These are phyloP conservation scores for Bombus pascuorum DNA, from an alignment of 1,140 invertebrate species.

Conservation along the genomic window DNA sequence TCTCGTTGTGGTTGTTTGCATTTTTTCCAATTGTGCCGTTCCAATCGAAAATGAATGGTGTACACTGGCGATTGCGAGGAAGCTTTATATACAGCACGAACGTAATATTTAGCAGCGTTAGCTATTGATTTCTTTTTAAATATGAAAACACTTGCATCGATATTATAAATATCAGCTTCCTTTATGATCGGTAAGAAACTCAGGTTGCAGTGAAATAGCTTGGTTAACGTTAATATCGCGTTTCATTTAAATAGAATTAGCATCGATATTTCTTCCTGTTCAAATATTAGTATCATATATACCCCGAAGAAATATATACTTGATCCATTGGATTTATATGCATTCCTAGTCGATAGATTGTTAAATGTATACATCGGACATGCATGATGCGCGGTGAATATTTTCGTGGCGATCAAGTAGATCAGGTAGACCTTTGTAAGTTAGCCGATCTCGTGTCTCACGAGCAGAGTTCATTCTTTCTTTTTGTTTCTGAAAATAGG, in stretches of 20 bases:
- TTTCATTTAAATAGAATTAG: conserved; percentile 17
- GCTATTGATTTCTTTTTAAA: conserved; percentile 8
- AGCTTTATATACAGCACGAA: background rate
- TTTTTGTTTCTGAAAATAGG: conserved; percentile 35
- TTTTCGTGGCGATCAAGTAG: conserved; percentile 49
- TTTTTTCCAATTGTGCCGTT: background rate
- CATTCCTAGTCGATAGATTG: conserved; percentile 1
- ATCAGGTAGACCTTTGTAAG: conserved; percentile 31
- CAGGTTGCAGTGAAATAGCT: background rate
- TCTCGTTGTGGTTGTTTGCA: background rate
- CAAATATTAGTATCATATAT: conserved; percentile 25
- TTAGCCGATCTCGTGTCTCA: conserved; percentile 21
- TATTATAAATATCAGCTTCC: conserved; percentile 11
- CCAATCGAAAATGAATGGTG: background rate
- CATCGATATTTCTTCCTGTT: conserved; percentile 13
- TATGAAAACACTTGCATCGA: background rate
- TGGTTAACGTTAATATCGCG: background rate
- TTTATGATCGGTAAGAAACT: background rate
- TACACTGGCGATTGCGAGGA: background rate
- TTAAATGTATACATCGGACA: background rate
- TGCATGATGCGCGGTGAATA: background rate
- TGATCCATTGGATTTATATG: conserved; percentile 42
- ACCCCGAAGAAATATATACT: conserved; percentile 30
- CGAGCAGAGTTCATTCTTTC: conserved; percentile 11
- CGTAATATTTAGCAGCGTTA: background rate